Base-by-base conservation (phyloP, 2,888 invertebrate species). In the Pachymerium ferrugineum region DNA sequence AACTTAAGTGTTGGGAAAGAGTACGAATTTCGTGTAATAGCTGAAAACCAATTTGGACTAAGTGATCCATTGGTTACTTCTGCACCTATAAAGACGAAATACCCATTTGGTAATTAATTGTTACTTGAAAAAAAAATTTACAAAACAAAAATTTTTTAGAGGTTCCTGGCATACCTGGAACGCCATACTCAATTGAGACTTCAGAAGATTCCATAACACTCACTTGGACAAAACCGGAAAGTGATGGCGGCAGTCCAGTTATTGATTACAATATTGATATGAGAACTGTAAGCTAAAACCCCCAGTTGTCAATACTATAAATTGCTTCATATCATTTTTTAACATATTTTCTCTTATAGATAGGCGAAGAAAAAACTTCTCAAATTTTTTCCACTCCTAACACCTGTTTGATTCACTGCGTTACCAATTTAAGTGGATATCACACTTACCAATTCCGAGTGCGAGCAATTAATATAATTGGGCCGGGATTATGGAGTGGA, bases 401-500 rank as follows among this genome's bases (percentile, higher is more conserved):
- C 79, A 90, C 92, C 42, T 97, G 97, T 81, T 89, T 93, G 0
- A 91, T 90, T 3, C 91, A 91, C 83, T 93, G 90, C 81, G 87
- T 83, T 77, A 78, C 77, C 19, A 77, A 77, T 14, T 86, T 99
- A 62, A 92, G 94, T 75, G 95, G 97, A 83, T 94, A 97, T 82
- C 93, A 94, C 79, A 94, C 96, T 81, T 99, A 99, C 80, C 98
- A 99, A 82, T 99, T 99, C 87, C 89, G 98, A 76, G 97, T 98
- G 1, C 90, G 94, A 0, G 99, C 97, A 0, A 85, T 96, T n/a
- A 99, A 84, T 76, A 95, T 95, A 4, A 99, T 98, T 8, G 99
- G 99, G 0, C 93, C 94, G 81, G 96, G 98, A 67, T 91, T 92
- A 1, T 99, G 88, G 86, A 95, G 95, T 78, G 91, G 93, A 77